phyloP scores from a whole-genome alignment of 2,888 invertebrate species.

The Kryphioiulus occultus region DNA sequence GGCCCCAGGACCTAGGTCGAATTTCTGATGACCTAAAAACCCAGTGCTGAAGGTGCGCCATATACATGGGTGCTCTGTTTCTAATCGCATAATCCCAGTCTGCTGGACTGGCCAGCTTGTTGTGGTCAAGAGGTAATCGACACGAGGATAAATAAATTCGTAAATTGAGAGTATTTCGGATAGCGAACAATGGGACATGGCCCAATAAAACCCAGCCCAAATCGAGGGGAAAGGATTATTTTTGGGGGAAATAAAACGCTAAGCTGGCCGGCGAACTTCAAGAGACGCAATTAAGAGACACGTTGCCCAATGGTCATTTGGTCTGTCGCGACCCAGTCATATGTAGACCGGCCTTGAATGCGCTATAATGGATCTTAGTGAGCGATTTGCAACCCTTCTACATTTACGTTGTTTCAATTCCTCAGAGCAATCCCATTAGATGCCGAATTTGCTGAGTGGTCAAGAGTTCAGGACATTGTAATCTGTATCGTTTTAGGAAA shows the following conservation, averaged over 20 bases:
- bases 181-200: not conserved
- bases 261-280: not conserved
- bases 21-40: not conserved
- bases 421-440: too few relatives aligned
- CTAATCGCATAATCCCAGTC: not conserved
- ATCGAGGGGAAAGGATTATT: not conserved
- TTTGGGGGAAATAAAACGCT: not conserved
- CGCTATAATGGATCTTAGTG: too few relatives aligned
- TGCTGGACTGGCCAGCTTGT: not conserved
- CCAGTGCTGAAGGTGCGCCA: not conserved
- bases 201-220: not conserved
- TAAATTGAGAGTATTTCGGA: not conserved
- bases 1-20: not conserved
- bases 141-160: not conserved
- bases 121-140: not conserved
- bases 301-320: not conserved
- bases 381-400: too few relatives aligned
- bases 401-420: too few relatives aligned
- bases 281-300: not conserved
- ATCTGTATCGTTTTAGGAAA: too few relatives aligned
- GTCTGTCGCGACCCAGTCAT: not conserved
- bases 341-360: too few relatives aligned
- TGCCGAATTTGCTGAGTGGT: too few relatives aligned
- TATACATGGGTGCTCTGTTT: not conserved
- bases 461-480: too few relatives aligned